These are phyloP conservation scores for Cremastobaeus sp. DNA, from an alignment of 2,888 invertebrate species.

Conservation along the genomic window DNA sequence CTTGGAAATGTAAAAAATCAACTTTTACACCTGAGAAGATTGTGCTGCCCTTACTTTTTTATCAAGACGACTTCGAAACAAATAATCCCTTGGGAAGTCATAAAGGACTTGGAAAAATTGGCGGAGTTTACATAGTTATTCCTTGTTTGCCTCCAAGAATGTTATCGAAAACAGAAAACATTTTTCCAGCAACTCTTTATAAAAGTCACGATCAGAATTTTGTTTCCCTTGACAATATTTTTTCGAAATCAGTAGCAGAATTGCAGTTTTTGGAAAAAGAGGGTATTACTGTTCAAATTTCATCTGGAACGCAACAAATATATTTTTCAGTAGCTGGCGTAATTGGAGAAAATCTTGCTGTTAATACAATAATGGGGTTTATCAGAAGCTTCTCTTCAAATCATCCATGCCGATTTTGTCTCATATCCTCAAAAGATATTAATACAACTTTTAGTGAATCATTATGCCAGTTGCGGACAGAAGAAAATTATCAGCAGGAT, in stretches of 20 bases:
- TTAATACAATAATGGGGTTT: background rate
- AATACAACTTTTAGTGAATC: background rate
- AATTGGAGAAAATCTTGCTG: background rate
- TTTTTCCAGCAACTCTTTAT: background rate
- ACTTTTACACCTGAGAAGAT: background rate
- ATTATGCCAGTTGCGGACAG: background rate
- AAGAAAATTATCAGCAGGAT: background rate
- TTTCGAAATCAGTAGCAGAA: background rate
- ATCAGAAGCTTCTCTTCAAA: background rate
- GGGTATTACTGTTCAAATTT: background rate
- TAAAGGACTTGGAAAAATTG: background rate
- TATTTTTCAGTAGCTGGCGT: background rate
- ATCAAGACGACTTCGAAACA: no score
- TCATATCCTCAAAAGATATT: background rate
- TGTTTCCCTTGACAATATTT: background rate
- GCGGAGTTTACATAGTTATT: background rate
- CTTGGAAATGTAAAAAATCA: background rate
- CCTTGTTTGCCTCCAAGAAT: background rate
- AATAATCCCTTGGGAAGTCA: background rate
- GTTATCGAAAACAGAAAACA: background rate
- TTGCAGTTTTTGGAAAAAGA: background rate
- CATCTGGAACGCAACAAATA: background rate
- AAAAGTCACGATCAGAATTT: background rate
- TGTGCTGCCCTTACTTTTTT: background rate
- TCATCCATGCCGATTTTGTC: background rate